These are phyloP conservation scores for Timandra comae DNA, from an alignment of 2,888 invertebrate genomes.

Conservation along the genomic window DNA sequence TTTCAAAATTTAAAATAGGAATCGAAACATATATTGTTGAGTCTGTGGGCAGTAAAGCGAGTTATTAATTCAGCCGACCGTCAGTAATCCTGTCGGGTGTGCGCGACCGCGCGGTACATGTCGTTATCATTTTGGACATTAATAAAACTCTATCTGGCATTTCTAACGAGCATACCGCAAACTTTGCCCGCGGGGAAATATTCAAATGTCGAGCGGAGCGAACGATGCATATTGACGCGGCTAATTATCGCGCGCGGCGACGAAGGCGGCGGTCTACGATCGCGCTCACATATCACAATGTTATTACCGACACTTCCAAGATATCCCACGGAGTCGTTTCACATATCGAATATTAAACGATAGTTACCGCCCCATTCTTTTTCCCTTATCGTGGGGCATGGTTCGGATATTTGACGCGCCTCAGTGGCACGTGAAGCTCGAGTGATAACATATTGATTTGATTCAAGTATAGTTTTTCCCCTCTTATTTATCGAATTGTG, in stretches of 20 bases:
- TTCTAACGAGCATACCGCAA: slow-evolving; percentile 46
- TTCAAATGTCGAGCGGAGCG: slow-evolving; percentile 40
- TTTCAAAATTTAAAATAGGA: slow-evolving; percentile 46
- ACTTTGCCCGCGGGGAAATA: slow-evolving; percentile 49
- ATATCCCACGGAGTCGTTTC: slow-evolving; percentile 9
- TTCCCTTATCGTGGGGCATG: slow-evolving; percentile 12
- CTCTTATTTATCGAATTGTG: too few species aligned
- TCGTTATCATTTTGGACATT: slow-evolving; percentile 64
- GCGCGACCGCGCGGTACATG: slow-evolving; percentile 38
- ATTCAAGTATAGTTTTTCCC: not conserved
- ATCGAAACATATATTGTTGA: slow-evolving; percentile 43
- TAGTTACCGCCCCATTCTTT: slow-evolving; percentile 14
- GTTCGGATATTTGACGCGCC: slow-evolving; percentile 14
- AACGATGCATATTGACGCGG: slow-evolving; percentile 43
- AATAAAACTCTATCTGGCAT: slow-evolving; percentile 55
- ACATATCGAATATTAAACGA: slow-evolving; percentile 16
- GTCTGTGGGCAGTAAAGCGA: slow-evolving; percentile 37
- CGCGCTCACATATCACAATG: slow-evolving; percentile 16
- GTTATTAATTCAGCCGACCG: slow-evolving; percentile 57
- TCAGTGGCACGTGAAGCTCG: slow-evolving; percentile 12
- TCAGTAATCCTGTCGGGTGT: slow-evolving; percentile 46
- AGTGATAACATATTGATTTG: slow-evolving; percentile 2
- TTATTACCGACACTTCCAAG: slow-evolving; percentile 10
- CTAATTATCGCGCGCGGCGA: slow-evolving; percentile 38
- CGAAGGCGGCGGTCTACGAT: slow-evolving; percentile 7